phyloP scores from a whole-genome alignment of 1,140 invertebrate genomes.

The Babylonia areolata region DNA sequence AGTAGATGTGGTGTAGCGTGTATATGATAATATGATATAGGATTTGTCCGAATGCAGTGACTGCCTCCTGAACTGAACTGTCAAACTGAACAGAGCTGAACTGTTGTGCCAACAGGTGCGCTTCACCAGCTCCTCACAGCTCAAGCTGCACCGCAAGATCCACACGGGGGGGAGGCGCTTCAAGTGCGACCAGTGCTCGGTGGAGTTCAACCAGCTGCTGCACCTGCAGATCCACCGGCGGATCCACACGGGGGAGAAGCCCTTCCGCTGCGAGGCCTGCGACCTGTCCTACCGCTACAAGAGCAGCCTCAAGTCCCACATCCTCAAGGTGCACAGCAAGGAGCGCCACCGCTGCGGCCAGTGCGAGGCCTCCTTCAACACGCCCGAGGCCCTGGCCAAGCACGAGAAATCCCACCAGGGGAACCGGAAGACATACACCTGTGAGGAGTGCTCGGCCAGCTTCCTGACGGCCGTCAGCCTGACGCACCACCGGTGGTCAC shows the following conservation, averaged over 20 bases:
- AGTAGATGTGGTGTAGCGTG: too few relatives aligned
- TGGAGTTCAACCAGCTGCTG: constrained; percentile 8
- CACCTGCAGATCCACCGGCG: constrained; percentile 85
- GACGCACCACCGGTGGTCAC: neutral
- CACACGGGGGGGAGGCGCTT: constrained; percentile 46
- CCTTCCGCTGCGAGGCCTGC: constrained; percentile 44
- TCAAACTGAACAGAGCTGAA: too few relatives aligned
- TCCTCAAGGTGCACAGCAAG: neutral
- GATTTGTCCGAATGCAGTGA: too few relatives aligned
- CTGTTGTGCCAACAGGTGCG: too few relatives aligned
- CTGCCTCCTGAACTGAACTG: too few relatives aligned
- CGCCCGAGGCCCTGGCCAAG: neutral
- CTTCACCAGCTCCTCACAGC: neutral
- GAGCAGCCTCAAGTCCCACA: constrained; percentile 5
- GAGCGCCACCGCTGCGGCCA: neutral
- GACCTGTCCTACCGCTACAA: neutral
- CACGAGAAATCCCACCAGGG: neutral
- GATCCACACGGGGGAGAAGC: constrained; percentile 77
- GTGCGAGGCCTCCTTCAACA: neutral
- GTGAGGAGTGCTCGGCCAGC: neutral
- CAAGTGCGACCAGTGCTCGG: constrained; percentile 36
- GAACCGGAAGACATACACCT: neutral
- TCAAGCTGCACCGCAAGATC: constrained; percentile 34
- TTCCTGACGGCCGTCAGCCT: neutral
- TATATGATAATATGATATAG: too few relatives aligned